phyloP scores from a whole-genome alignment of 2,113 vertebrate species.

The Propithecus coquereli region DNA sequence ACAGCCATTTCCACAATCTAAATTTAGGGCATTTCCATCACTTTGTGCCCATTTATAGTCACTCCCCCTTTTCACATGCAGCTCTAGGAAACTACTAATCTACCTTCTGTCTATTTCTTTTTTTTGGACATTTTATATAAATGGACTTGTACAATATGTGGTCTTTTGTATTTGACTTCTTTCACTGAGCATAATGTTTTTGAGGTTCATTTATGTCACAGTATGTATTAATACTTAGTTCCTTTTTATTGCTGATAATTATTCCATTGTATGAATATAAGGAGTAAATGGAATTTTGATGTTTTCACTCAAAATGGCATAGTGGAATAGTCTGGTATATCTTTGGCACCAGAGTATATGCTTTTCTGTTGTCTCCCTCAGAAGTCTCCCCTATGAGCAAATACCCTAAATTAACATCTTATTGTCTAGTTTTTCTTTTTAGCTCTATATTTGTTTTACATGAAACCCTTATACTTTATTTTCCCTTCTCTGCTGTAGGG shows the following conservation, averaged over 20 bases:
- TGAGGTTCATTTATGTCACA: background rate
- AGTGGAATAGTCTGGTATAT: background rate
- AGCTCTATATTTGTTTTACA: background rate
- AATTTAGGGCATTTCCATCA: background rate
- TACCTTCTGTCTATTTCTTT: background rate
- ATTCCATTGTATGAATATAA: background rate
- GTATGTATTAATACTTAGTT: background rate
- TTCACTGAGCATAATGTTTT: background rate
- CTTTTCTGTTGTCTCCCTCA: background rate
- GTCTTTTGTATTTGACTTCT: slow-evolving; percentile 4
- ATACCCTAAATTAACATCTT: background rate
- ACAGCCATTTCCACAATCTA: background rate
- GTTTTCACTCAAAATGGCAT: background rate
- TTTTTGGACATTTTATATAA: background rate
- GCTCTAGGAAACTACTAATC: background rate
- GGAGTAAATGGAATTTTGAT: background rate
- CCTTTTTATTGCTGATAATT: slow-evolving; percentile 11
- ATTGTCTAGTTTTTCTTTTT: background rate
- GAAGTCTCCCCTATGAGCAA: background rate
- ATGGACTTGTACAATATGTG: background rate
- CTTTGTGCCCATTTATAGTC: background rate
- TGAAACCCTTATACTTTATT: background rate
- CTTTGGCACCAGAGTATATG: background rate
- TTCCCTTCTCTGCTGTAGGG: slow-evolving; percentile 80
- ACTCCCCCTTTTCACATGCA: background rate